Evolutionary conservation across 2,888 invertebrate genomes (phyloP).

Genomic region (Drosophila aldrichi): DNA sequence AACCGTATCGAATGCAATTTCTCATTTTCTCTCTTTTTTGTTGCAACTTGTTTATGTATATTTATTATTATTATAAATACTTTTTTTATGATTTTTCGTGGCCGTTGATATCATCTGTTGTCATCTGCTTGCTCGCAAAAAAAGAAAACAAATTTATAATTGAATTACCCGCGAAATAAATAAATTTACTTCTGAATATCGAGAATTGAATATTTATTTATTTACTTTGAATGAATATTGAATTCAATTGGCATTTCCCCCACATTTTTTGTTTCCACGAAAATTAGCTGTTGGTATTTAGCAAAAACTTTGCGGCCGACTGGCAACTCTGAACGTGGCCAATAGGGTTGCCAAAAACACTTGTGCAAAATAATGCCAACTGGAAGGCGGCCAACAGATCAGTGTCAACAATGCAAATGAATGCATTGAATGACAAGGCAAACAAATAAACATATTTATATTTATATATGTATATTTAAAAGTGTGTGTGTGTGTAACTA

Average conservation of each 20-base stretch:
- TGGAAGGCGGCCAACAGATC: constrained; percentile 62
- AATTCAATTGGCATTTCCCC: constrained; percentile 24
- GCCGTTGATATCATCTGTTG: constrained; percentile 24
- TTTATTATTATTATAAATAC: background rate
- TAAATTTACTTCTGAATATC: constrained; percentile 29
- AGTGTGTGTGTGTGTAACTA: background rate
- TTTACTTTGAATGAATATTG: constrained; percentile 52
- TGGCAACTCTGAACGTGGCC: constrained; percentile 20
- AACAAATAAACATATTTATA: background rate
- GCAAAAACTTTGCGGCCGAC: constrained; percentile 5
- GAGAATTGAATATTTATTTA: constrained; percentile 32
- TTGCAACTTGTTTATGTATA: constrained; percentile 14
- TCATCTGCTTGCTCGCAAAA: constrained; percentile 12
- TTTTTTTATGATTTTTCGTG: constrained; percentile 33
- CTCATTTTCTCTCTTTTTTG: background rate
- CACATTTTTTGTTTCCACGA: constrained; percentile 6
- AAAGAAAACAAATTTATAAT: constrained; percentile 57
- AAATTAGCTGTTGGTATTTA: constrained; percentile 37
- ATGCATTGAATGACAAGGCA: constrained; percentile 34
- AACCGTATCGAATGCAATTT: constrained; percentile 12
- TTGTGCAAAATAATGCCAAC: constrained; percentile 33
- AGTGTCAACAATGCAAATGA: constrained; percentile 38
- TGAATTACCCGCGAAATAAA: constrained; percentile 64
- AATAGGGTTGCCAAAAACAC: constrained; percentile 47
- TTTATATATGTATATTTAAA: background rate